Conservation (phyloP, 2,113 vertebrate species). For the Phylloscopus trochilus region DNA sequence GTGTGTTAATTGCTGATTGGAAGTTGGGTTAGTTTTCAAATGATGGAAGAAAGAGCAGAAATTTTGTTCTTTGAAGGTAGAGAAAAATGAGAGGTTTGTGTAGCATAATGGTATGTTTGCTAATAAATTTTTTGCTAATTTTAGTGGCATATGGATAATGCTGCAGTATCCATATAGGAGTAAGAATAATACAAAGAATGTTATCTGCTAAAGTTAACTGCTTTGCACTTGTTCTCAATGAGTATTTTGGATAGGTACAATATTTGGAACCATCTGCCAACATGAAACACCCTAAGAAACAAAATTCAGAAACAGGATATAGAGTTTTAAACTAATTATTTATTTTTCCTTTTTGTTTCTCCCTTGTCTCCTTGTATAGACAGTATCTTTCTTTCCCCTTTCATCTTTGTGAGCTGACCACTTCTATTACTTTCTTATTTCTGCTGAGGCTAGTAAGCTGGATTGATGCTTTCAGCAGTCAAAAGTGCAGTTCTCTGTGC, state of each 20-base stretch:
- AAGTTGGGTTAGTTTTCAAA: background rate
- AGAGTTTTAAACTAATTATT: background rate
- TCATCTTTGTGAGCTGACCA: background rate
- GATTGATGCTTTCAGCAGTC: constrained; percentile 28
- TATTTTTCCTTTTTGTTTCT: background rate
- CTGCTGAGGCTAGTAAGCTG: constrained; percentile 25
- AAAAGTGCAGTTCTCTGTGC: background rate
- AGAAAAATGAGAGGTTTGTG: background rate
- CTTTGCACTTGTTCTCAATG: background rate
- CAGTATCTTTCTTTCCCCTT: background rate
- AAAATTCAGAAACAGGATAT: background rate
- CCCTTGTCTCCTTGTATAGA: background rate
- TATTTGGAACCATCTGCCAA: background rate
- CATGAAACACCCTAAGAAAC: background rate
- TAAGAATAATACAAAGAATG: background rate
- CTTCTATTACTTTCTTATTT: constrained; percentile 11
- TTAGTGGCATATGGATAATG: background rate
- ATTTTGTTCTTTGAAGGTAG: background rate
- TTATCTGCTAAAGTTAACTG: background rate
- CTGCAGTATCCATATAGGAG: background rate
- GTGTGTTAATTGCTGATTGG: background rate
- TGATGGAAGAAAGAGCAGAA: background rate
- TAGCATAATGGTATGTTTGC: background rate
- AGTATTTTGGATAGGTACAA: background rate
- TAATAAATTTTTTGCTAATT: background rate